A percentile compares a stretch with the other conserved stretches of the same genome.
Evolutionary conservation across 2,113 vertebrate genomes (phyloP).

Genomic region (Talpa occidentalis): DNA sequence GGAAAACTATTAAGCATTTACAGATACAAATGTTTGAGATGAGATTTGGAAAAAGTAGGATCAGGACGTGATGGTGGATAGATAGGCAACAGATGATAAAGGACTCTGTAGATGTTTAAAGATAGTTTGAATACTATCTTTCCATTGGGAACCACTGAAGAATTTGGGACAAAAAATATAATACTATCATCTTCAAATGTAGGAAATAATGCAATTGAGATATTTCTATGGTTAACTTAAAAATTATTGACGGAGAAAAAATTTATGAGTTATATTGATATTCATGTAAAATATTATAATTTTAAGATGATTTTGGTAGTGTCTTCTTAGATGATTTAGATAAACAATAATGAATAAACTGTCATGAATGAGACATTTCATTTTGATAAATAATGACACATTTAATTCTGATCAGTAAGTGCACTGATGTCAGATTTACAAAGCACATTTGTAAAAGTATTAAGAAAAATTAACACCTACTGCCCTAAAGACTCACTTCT

Average conservation of each 20-base stretch:
- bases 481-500: neutral
- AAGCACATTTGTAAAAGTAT: neutral
- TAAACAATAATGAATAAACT: neutral
- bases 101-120: neutral
- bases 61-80: neutral
- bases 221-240: neutral
- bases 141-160: neutral
- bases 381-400: neutral
- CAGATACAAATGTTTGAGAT: neutral
- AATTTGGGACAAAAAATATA: neutral
- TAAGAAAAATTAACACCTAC: neutral
- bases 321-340: neutral
- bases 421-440: conserved; percentile 27
- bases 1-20: neutral
- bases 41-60: neutral
- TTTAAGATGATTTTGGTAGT: neutral
- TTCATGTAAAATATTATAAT: neutral
- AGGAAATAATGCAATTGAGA: neutral
- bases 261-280: neutral
- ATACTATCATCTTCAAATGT: neutral
- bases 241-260: neutral
- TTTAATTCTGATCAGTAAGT: conserved; percentile 11
- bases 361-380: neutral
- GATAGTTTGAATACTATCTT: neutral
- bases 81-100: neutral